Evolutionary conservation across 2,797 vertebrate genomes (phyloP).

Genomic region (Pseudochirops corinnae): DNA sequence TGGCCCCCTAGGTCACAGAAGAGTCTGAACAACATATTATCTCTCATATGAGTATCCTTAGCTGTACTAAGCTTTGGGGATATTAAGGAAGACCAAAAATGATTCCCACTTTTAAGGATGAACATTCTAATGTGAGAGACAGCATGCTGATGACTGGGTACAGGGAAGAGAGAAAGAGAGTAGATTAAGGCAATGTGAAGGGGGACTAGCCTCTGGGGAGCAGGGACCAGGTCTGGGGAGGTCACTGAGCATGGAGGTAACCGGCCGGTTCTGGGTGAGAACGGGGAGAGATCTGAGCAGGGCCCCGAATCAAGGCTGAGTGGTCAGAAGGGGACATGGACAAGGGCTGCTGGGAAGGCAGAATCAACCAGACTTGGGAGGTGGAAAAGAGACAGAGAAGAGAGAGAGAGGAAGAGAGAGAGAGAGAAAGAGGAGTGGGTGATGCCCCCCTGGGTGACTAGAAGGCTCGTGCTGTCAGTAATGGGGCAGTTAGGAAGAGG

Average conservation of each 20-base stretch:
- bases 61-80: neutral
- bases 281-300: neutral
- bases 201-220: fast-evolving
- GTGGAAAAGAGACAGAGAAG: no score
- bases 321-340: neutral
- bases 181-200: neutral
- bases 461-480: neutral
- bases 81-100: neutral
- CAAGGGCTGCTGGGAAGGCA: neutral
- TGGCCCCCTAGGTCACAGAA: neutral
- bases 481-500: neutral
- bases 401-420: no score
- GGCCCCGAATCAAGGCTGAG: neutral
- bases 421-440: neutral
- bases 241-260: neutral
- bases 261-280: no score
- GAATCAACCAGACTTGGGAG: no score
- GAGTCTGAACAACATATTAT: neutral
- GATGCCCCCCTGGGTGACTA: neutral
- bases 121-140: neutral
- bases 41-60: no score
- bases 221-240: neutral
- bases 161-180: neutral
- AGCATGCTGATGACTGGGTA: fast-evolving
- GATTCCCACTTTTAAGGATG: neutral